Percentiles rank a stretch among this genome's conserved stretches.
Evolutionary conservation across 1,140 invertebrate genomes (phyloP).

Genomic region (Heliconius eleuchia): DNA sequence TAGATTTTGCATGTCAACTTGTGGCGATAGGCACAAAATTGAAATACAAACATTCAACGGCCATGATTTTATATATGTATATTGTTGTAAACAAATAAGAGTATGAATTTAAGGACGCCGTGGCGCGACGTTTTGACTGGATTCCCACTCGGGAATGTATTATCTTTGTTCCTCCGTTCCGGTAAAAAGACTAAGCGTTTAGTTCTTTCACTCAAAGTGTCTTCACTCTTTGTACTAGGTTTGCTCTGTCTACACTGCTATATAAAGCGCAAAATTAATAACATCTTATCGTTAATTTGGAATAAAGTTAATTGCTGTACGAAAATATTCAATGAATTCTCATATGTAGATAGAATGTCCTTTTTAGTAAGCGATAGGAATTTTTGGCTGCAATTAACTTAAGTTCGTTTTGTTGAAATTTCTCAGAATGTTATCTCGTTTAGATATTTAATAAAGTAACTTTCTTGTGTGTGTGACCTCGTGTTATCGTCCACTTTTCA

Average conservation of each 20-base stretch:
- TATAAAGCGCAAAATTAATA: not conserved
- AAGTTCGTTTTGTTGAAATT: slow-evolving; percentile 17
- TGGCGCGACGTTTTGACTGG: not conserved
- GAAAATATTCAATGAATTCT: slow-evolving; percentile 14
- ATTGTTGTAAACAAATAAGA: no score
- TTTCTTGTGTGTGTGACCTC: slow-evolving; percentile 23
- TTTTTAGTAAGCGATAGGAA: not conserved
- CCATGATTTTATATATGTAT: not conserved
- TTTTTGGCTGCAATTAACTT: slow-evolving; percentile 17
- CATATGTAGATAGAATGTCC: slow-evolving; percentile 12
- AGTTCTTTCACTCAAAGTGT: not conserved
- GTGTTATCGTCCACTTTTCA: slow-evolving; percentile 30
- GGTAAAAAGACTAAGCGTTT: not conserved
- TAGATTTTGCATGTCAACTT: slow-evolving; percentile 25
- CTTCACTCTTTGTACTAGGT: not conserved
- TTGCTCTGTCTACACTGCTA: not conserved
- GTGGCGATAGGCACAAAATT: not conserved
- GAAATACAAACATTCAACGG: not conserved
- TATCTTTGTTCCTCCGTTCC: not conserved
- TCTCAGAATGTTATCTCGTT: slow-evolving; percentile 22
- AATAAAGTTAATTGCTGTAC: slow-evolving; percentile 16
- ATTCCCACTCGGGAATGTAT: not conserved
- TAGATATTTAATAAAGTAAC: slow-evolving; percentile 15
- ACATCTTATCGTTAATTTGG: slow-evolving; percentile 8
- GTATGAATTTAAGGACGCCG: not conserved